phyloP scores from a whole-genome alignment of 1,140 invertebrate species.

The Spodoptera frugiperda region DNA sequence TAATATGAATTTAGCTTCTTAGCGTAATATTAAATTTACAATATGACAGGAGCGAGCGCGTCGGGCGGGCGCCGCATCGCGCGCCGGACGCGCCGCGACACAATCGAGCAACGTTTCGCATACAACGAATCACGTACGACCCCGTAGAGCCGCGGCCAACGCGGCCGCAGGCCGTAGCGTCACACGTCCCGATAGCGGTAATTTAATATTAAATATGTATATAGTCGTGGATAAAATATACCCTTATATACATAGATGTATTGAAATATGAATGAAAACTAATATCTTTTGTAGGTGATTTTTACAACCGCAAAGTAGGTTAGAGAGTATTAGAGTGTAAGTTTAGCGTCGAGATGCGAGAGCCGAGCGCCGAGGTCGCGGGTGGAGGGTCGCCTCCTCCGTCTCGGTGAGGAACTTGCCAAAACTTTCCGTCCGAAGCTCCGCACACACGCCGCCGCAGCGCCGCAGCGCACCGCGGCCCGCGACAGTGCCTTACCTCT shows the following conservation, averaged over 20 bases:
- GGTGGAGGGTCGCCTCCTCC: constrained; percentile 67
- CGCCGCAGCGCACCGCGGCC: constrained; percentile 50
- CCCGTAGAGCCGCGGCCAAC: constrained; percentile 75
- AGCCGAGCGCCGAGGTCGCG: constrained; percentile 73
- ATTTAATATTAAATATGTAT: constrained; percentile 75
- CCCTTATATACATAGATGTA: constrained; percentile 85
- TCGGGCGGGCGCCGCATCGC: constrained; percentile 47
- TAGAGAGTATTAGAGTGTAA: constrained; percentile 79
- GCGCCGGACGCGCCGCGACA: constrained; percentile 59
- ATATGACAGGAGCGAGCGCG: constrained; percentile 68
- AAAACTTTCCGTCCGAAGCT: constrained; percentile 84
- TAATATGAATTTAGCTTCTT: constrained; percentile 84
- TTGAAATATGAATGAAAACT: constrained; percentile 83
- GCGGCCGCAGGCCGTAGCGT: constrained; percentile 75
- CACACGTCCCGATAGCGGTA: constrained; percentile 77
- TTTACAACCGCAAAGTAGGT: constrained; percentile 85
- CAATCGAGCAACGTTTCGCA: constrained; percentile 83
- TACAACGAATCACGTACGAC: constrained; percentile 84
- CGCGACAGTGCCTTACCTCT: constrained; percentile 78
- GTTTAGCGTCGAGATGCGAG: constrained; percentile 75
- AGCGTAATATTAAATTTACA: constrained; percentile 80
- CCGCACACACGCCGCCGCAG: constrained; percentile 70
- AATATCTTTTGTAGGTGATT: constrained; percentile 86
- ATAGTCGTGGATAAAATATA: constrained; percentile 84
- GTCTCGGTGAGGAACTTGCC: constrained; percentile 80